These are phyloP conservation scores for Phalera bucephala DNA, from an alignment of 2,888 invertebrate genomes.

Conservation along the genomic window DNA sequence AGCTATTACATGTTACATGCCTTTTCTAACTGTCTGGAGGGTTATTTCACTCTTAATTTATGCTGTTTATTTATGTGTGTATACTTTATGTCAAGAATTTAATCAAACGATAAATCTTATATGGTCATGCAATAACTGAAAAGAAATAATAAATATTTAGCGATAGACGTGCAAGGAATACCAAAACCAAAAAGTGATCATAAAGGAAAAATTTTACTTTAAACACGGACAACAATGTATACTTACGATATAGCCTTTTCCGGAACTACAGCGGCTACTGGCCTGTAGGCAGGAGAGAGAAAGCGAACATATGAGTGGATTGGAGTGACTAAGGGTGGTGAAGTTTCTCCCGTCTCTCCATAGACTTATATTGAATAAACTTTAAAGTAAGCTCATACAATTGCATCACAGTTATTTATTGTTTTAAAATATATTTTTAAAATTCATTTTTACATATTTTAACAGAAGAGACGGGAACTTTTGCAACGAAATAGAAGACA, in stretches of 20 bases:
- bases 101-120: not conserved
- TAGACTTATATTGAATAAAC: too few species aligned
- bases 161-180: constrained; percentile 39
- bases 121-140: constrained; percentile 1
- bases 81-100: not conserved
- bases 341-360: constrained; percentile 65
- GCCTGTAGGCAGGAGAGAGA: constrained; percentile 87
- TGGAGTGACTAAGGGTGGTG: constrained; percentile 68
- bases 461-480: constrained; percentile 52
- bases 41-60: constrained; percentile 19
- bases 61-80: constrained; percentile 17
- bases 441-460: not conserved
- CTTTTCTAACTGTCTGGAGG: constrained; percentile 18
- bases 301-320: constrained; percentile 82
- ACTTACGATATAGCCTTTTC: constrained; percentile 98
- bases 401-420: too few species aligned
- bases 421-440: too few species aligned
- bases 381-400: too few species aligned
- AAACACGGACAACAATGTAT: constrained; percentile 75
- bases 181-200: constrained; percentile 44
- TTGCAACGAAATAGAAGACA: constrained; percentile 56
- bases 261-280: constrained; percentile 96
- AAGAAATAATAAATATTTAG: constrained; percentile 1
- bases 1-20: constrained; percentile 50
- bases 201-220: constrained; percentile 29